Evolutionary conservation across 2,113 vertebrate species (phyloP), one percentile per base, ranked within the genome.

Genomic region (Seriola dumerili): DNA sequence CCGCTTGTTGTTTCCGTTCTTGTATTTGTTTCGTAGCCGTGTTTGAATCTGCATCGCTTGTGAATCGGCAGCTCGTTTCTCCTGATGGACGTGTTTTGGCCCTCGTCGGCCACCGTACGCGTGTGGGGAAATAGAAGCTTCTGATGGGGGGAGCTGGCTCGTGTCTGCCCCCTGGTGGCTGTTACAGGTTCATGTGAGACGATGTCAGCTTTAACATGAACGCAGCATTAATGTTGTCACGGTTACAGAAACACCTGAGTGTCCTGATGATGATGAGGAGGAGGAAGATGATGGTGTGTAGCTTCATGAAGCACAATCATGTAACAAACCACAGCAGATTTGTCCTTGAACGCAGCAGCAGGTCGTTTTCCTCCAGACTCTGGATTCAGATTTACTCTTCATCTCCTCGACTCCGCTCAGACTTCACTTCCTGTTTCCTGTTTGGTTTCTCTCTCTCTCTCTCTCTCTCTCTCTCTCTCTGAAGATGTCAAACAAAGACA

Each of bases 401-500:
- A 29, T 29, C 29, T 29, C 29, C 29, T 29, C 29, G 29, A 29
- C 29, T 29, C 29, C 29, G 29, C 29, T 29, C 29, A 29, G 29
- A 29, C 44, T 13, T 46, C 44, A 14, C 14, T 52, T 25, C 67
- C 17, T 1, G 3, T 46, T 32, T 4, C 16, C 14, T 17, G 50
- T 59, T 44, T 34, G 23, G 17, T 34, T 38, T 65, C 4, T 44
- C 13, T 72, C 69, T 34, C 3, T 54, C 29, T 29, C 29, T 29
- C 29, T 29, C 29, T 29, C 29, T 29, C 29, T 29, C 29, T 72
- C 69, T 36, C 4, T 55, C 16, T 77, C 10, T 5, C 42, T 42
- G 83, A 72, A 67, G 75, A 84, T 76, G 72, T 85, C 83, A 80
- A 29, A 58, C n/a, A 54, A 36, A 36, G 67, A 8, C 63, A 54